Conservation (phyloP, 1,140 invertebrate species). For the Eumaeus atala region DNA sequence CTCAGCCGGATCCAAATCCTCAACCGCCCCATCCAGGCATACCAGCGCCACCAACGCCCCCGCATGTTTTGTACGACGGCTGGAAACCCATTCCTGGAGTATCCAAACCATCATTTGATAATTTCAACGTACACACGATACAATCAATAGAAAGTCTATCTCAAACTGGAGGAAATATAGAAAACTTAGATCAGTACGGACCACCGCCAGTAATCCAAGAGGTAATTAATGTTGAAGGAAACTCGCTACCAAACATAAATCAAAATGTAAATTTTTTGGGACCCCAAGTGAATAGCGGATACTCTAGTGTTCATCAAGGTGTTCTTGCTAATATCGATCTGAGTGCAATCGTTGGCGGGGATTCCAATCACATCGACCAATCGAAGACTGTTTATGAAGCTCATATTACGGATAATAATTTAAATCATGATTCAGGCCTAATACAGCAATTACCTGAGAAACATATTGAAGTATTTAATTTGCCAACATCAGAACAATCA, state of each 20-base stretch:
- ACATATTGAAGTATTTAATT: slow-evolving; percentile 65
- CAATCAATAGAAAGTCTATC: slow-evolving; percentile 23
- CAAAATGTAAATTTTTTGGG: slow-evolving; percentile 35
- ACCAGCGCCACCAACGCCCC: slow-evolving; percentile 82
- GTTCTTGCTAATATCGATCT: slow-evolving; percentile 64
- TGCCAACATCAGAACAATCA: slow-evolving; percentile 65
- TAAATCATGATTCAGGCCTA: slow-evolving; percentile 32
- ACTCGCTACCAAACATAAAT: slow-evolving; percentile 33
- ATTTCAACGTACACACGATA: slow-evolving; percentile 30
- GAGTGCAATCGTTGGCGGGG: slow-evolving; percentile 64
- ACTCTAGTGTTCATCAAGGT: slow-evolving; percentile 64
- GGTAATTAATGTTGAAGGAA: slow-evolving; percentile 39
- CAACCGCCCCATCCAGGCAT: slow-evolving; percentile 77
- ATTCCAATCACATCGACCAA: slow-evolving; percentile 67
- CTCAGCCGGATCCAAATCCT: slow-evolving; percentile 71
- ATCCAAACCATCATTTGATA: slow-evolving; percentile 43
- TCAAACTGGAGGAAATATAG: slow-evolving; percentile 27
- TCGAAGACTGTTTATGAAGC: slow-evolving; percentile 71
- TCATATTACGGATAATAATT: slow-evolving; percentile 60
- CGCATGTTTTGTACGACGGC: slow-evolving; percentile 86
- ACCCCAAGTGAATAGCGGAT: slow-evolving; percentile 51
- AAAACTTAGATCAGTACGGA: slow-evolving; percentile 45
- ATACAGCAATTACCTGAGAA: slow-evolving; percentile 39
- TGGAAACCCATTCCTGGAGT: slow-evolving; percentile 87
- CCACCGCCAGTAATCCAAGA: slow-evolving; percentile 51